Evolutionary conservation across 1,140 invertebrate species (phyloP).

Genomic region (Drosophila biarmipes): DNA sequence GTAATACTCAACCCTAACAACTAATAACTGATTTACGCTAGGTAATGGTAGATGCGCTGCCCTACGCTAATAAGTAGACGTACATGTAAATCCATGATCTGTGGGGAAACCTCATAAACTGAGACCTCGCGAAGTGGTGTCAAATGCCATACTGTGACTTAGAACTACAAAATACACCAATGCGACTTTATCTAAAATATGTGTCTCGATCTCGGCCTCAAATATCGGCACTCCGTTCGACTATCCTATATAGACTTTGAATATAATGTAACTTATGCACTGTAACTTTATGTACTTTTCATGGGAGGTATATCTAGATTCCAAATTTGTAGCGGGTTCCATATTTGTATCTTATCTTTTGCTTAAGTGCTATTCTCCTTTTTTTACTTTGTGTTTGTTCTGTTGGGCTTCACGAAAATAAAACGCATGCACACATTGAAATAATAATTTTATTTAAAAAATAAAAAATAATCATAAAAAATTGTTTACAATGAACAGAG

Average conservation of each 20-base stretch:
- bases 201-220: slow-evolving; percentile 41
- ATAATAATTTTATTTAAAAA: slow-evolving; percentile 84
- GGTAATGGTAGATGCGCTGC: slow-evolving; percentile 28
- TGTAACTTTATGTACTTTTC: slow-evolving; percentile 58
- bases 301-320: slow-evolving; percentile 82
- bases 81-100: slow-evolving; percentile 61
- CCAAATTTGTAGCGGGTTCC: slow-evolving; percentile 81
- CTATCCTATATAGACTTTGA: slow-evolving; percentile 70
- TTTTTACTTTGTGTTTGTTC: slow-evolving; percentile 2
- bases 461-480: slow-evolving; percentile 81
- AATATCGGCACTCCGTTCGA: slow-evolving; percentile 23
- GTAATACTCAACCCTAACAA: slow-evolving; percentile 33
- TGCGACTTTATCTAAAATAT: slow-evolving; percentile 77
- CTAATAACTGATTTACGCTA: slow-evolving; percentile 43
- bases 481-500: slow-evolving; percentile 82
- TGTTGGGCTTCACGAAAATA: slow-evolving; percentile 33
- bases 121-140: slow-evolving; percentile 52
- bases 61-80: slow-evolving; percentile 47
- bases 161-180: slow-evolving; percentile 63
- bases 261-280: slow-evolving; percentile 69
- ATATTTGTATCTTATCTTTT: slow-evolving; percentile 63
- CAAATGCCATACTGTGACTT: slow-evolving; percentile 26
- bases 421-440: slow-evolving; percentile 76
- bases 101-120: slow-evolving; percentile 76
- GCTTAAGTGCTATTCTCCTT: slow-evolving; percentile 20